Evolutionary conservation across 2,797 vertebrate species (phyloP).

Genomic region (Malurus leucopterus): DNA sequence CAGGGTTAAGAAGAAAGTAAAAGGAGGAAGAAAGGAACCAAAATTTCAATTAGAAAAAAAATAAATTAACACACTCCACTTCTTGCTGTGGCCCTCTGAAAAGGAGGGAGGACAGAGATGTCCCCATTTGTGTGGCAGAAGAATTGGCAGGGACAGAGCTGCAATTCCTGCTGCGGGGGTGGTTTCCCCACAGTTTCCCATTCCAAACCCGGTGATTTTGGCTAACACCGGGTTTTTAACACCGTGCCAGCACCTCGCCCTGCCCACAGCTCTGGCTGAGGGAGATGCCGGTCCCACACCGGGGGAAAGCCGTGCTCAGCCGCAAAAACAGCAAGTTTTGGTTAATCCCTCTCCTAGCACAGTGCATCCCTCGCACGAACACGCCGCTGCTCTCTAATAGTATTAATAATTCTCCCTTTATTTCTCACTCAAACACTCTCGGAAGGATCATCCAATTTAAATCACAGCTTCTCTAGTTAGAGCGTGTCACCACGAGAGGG

Average conservation of each 20-base stretch:
- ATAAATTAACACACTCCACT: neutral
- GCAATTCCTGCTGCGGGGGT: fast-evolving
- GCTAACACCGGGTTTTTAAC: neutral
- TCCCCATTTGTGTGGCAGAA: fast-evolving
- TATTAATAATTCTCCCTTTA: slow-evolving; percentile 54
- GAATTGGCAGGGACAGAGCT: neutral
- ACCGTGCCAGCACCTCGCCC: neutral
- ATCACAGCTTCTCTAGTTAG: slow-evolving; percentile 47
- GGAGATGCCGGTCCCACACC: fast-evolving
- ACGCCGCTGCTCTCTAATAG: neutral
- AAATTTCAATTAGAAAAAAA: neutral
- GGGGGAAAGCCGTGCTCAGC: neutral
- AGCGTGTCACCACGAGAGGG: slow-evolving; percentile 70
- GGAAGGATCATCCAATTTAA: slow-evolving; percentile 67
- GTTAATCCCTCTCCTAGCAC: slow-evolving; percentile 35
- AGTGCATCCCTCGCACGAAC: neutral
- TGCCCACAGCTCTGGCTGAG: neutral
- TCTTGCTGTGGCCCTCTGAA: neutral
- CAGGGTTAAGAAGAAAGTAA: too few species aligned
- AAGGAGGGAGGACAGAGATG: neutral
- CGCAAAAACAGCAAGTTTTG: slow-evolving; percentile 14
- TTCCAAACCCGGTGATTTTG: neutral
- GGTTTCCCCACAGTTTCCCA: fast-evolving
- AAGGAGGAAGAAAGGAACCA: neutral
- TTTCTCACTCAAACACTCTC: slow-evolving; percentile 45